These are phyloP conservation scores for Eidolon dupreanum DNA, from an alignment of 2,797 vertebrate species.

Conservation along the genomic window DNA sequence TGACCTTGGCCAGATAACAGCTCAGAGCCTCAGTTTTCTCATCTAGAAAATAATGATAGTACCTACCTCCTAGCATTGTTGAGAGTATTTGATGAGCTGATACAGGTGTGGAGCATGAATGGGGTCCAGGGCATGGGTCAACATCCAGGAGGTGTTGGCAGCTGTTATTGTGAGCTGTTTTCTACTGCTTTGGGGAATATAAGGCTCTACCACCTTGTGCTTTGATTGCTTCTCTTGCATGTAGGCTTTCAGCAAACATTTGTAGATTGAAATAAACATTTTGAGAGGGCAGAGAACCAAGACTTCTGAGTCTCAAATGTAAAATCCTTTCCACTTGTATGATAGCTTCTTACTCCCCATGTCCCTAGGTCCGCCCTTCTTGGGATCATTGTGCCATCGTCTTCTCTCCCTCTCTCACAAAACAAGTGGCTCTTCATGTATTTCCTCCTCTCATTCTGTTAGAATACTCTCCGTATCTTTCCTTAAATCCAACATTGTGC, in stretches of 20 bases:
- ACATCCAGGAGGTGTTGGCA: background rate
- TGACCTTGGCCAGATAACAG: background rate
- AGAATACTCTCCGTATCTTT: background rate
- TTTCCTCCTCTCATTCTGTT: background rate
- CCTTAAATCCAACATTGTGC: background rate
- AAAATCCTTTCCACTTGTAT: background rate
- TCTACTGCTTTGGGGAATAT: background rate
- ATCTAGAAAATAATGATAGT: background rate
- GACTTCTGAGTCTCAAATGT: background rate
- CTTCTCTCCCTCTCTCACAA: background rate
- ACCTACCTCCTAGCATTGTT: background rate
- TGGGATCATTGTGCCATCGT: accelerated
- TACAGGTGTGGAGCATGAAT: background rate
- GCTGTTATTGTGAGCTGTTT: background rate
- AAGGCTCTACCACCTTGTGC: background rate
- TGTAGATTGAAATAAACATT: background rate
- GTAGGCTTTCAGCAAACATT: background rate
- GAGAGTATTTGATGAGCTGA: background rate
- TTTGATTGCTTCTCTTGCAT: background rate
- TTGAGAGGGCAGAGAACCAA: background rate
- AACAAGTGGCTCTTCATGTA: background rate
- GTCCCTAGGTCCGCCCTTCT: accelerated
- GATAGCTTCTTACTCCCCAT: accelerated
- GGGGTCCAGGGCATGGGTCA: background rate
- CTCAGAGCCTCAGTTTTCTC: background rate